Percentiles rank a stretch among this genome's conserved stretches.
phyloP scores from a whole-genome alignment of 2,888 invertebrate genomes.

The Drepanosiphum platanoidis region DNA sequence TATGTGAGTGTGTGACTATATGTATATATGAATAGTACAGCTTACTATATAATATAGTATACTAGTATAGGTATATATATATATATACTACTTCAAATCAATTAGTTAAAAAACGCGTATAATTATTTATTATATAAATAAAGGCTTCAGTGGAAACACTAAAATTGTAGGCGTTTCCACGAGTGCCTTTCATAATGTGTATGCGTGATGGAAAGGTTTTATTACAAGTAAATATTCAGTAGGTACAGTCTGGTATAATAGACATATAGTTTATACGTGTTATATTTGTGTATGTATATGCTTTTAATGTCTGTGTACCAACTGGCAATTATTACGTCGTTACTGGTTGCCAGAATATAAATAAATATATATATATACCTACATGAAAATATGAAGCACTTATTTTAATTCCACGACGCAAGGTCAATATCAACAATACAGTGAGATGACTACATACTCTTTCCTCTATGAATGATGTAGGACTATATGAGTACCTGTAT shows the following conservation, averaged over 20 bases:
- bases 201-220: background rate
- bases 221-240: background rate
- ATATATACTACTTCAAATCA: no score
- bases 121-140: background rate
- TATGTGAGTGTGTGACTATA: no score
- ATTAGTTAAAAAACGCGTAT: background rate
- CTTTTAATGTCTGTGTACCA: conserved; percentile 21
- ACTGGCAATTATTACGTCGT: conserved; percentile 41
- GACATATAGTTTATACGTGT: background rate
- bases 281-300: background rate
- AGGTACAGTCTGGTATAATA: background rate
- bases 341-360: conserved; percentile 30
- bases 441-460: background rate
- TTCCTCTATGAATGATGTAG: background rate
- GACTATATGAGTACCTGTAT: no score
- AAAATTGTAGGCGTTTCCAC: background rate
- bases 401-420: conserved; percentile 32
- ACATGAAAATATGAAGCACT: background rate
- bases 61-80: no score
- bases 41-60: no score
- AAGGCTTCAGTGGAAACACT: background rate
- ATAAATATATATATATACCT: background rate
- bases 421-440: conserved; percentile 21
- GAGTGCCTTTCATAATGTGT: background rate
- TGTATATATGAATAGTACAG: no score